Conservation (phyloP, 2,113 vertebrate species). For the Oophaga pumilio region DNA sequence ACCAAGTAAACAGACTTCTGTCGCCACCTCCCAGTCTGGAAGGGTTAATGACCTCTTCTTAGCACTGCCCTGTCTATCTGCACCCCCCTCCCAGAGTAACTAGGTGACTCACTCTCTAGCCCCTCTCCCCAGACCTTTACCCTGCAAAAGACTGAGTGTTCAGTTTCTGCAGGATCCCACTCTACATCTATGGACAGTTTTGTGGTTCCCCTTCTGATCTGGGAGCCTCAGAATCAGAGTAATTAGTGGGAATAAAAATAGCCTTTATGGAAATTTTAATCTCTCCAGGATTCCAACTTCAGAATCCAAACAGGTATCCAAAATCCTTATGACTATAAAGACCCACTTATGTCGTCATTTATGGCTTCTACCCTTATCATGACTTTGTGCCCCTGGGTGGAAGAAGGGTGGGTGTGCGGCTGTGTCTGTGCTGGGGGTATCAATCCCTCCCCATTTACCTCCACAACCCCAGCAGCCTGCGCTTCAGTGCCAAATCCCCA, state of each 20-base stretch:
- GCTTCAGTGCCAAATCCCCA: constrained; percentile 43
- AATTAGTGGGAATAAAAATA: not conserved
- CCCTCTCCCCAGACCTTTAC: not conserved
- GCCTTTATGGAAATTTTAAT: not conserved
- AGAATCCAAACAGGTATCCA: not conserved
- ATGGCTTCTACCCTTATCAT: not conserved
- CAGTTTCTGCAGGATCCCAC: not conserved
- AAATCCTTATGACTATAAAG: not conserved
- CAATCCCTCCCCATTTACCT: constrained; percentile 54
- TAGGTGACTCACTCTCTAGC: not conserved
- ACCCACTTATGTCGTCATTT: not conserved
- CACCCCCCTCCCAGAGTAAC: not conserved
- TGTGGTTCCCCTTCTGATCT: not conserved
- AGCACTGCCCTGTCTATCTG: not conserved
- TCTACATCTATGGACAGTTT: not conserved
- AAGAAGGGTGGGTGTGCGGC: constrained; percentile 5
- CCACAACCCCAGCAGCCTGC: constrained; percentile 13
- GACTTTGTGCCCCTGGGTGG: constrained; percentile 23
- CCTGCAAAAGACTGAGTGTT: not conserved
- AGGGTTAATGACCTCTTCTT: constrained; percentile 55
- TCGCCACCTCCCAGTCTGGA: not conserved
- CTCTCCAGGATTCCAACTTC: not conserved
- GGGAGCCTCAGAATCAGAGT: not conserved
- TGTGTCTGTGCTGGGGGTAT: constrained; percentile 14
- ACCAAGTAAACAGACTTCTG: constrained; percentile 41